phyloP scores from a whole-genome alignment of 2,888 invertebrate genomes.

The Timema cristinae region DNA sequence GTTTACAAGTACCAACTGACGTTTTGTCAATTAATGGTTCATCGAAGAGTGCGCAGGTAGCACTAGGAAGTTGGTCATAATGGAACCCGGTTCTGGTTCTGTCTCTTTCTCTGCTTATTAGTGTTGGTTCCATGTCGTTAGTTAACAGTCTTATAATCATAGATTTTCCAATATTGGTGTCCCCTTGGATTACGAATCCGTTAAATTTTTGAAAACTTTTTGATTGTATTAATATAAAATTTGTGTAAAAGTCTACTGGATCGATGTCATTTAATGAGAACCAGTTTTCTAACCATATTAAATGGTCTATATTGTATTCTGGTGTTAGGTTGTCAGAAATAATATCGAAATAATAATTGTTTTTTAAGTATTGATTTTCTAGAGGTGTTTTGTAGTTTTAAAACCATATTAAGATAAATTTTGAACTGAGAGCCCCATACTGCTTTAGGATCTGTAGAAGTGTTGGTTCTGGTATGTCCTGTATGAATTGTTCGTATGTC shows the following conservation, averaged over 20 bases:
- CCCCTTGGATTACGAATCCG: not conserved
- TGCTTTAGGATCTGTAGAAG: too few relatives aligned
- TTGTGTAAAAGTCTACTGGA: not conserved
- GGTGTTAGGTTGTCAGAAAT: too few relatives aligned
- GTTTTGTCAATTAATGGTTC: not conserved
- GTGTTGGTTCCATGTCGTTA: not conserved
- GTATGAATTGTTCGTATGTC: too few relatives aligned
- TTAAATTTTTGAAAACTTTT: not conserved
- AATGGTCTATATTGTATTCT: not conserved
- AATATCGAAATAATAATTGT: too few relatives aligned
- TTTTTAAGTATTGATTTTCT: too few relatives aligned
- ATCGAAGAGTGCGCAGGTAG: not conserved
- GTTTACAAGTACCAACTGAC: not conserved
- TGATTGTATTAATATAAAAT: not conserved
- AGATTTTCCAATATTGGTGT: not conserved
- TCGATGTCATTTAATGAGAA: not conserved
- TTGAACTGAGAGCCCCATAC: too few relatives aligned
- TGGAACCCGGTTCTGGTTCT: not conserved
- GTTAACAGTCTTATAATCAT: not conserved
- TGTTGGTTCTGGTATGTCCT: too few relatives aligned
- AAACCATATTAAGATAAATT: too few relatives aligned
- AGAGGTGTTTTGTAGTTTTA: too few relatives aligned
- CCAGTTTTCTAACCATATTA: not conserved
- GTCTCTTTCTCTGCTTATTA: not conserved
- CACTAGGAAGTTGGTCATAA: conserved; percentile 1